Base-by-base conservation (phyloP, 2,113 vertebrate species). In the Asarcornis scutulata region DNA sequence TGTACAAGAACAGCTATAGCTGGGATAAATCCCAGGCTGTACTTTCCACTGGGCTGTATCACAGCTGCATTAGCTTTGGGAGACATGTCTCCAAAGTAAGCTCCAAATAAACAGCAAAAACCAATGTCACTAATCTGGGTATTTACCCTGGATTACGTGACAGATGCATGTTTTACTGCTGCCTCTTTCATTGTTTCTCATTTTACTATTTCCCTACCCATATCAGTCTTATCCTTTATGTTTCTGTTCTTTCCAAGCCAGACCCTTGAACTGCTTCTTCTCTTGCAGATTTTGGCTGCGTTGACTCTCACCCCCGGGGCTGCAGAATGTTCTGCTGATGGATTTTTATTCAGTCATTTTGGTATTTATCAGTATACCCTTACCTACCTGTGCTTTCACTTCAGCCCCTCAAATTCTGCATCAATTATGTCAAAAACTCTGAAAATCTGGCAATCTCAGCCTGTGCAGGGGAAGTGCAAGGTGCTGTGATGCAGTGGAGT, bases 91-190 rank as follows among this genome's bases (percentile, higher is more conserved):
- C 66, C 75, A 40, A 64, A 40, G 83, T 42, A 76, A 95, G 83
- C 50, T 23, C 75, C 92, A 78, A 87, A 66, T 90, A 91, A 88
- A 56, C 50, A 89, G 74, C 50, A 44, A 59, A 77, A 73, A 64
- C 68, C 29, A 27, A 67, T 20, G 69, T 75, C 63, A 71, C 81
- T 73, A 50, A 91, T 71, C 88, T 53, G 88, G 73, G 92, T 93
- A 92, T 95, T 95, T 93, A 91, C 25, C 59, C 27, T 2, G 94
- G 95, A 93, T 83, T 88, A 64, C 73, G 90, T 38, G 73, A 60
- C 77, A 82, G 64, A 75, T 56, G 93, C 77, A 62, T 8, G 58
- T 79, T 95, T 69, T 73, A 80, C 58, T 88, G 59, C 84, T 83
- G 52, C 71, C 72, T 79, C 46, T 74, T 83, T 79, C 87, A 88